A percentile compares a stretch with the other conserved stretches of the same genome.
Evolutionary conservation across 1,140 invertebrate genomes (phyloP).

Genomic region (Drosophila sproati): DNA sequence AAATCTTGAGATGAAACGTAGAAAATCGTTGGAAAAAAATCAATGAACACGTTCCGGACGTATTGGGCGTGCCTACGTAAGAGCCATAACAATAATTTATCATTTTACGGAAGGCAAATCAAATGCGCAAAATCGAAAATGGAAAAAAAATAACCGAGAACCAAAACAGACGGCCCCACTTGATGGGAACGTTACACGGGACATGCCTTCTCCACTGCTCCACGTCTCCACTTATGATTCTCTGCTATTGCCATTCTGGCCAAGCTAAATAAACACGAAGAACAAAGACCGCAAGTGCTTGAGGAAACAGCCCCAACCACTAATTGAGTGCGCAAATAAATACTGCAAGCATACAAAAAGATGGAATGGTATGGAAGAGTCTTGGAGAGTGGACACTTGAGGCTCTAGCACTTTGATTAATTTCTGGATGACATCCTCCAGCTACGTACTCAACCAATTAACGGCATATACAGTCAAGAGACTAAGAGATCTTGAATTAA

Average conservation of each 20-base stretch:
- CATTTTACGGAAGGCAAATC: constrained; percentile 44
- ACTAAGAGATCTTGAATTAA: neutral
- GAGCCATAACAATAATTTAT: constrained; percentile 36
- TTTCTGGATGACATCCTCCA: constrained; percentile 59
- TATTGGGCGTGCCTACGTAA: constrained; percentile 15
- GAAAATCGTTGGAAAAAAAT: constrained; percentile 56
- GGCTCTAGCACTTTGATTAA: constrained; percentile 65
- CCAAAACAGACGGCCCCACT: constrained; percentile 67
- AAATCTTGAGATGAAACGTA: constrained; percentile 43
- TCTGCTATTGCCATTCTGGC: neutral
- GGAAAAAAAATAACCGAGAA: neutral
- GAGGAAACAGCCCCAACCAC: constrained; percentile 28
- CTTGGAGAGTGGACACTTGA: constrained; percentile 36
- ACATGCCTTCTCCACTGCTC: no score
- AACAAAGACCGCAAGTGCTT: constrained; percentile 57
- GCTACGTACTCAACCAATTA: constrained; percentile 53
- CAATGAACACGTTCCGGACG: constrained; percentile 56
- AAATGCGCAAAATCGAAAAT: constrained; percentile 35
- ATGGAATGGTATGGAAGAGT: neutral
- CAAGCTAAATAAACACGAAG: constrained; percentile 50
- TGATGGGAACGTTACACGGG: constrained; percentile 24
- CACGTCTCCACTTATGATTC: neutral
- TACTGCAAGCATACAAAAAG: constrained; percentile 12
- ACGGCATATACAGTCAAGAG: constrained; percentile 45
- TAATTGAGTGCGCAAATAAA: constrained; percentile 79